Base-by-base conservation (phyloP, 1,140 invertebrate species). In the Phymastichus coffea region DNA sequence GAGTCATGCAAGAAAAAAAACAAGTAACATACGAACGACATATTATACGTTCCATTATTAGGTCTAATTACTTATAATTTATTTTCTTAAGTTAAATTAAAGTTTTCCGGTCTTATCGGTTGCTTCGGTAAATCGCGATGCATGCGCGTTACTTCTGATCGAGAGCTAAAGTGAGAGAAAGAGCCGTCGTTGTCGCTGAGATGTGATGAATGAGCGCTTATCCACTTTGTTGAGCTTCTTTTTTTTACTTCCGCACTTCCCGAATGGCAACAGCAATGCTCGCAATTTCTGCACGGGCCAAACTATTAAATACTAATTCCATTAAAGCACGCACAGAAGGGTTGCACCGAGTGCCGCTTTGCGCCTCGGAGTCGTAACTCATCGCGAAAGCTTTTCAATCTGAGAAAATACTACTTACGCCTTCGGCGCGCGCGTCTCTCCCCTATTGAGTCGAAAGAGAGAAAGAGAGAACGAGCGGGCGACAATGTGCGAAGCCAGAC, bases 251-350 rank as follows among this genome's bases (percentile, higher is more conserved):
- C 38, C 47, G 37, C 49, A 25, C 41, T 57, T 49, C 52, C 55
- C 53, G 43, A 53, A 46, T n/a, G n/a, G n/a, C n/a, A n/a, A n/a
- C n/a, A n/a, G n/a, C n/a, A n/a, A n/a, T n/a, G n/a, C n/a, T 26
- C 26, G 15, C 17, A 14, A 47, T 60, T 66, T 67, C 57, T 58
- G 54, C 58, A 61, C 55, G 63, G 51, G n/a, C 56, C 65, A 63
- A 66, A 71, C 70, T 77, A 78, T 78, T 78, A 78, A 79, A 78
- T 76, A 78, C 76, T 78, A 79, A 79, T 79, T 78, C 75, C 76
- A 79, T 79, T 79, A 79, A 78, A 79, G 69, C 67, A 41, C 37
- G 48, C 70, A 73, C 71, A 73, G 72, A 79, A 79, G 76, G 76
- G 77, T 77, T 78, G 76, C 61, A 64, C 49, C 54, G 65, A 58